A percentile compares a stretch with the other conserved stretches of the same genome.
Conservation (phyloP, 2,888 invertebrate genomes). For the Exephanes ischioxanthus region DNA sequence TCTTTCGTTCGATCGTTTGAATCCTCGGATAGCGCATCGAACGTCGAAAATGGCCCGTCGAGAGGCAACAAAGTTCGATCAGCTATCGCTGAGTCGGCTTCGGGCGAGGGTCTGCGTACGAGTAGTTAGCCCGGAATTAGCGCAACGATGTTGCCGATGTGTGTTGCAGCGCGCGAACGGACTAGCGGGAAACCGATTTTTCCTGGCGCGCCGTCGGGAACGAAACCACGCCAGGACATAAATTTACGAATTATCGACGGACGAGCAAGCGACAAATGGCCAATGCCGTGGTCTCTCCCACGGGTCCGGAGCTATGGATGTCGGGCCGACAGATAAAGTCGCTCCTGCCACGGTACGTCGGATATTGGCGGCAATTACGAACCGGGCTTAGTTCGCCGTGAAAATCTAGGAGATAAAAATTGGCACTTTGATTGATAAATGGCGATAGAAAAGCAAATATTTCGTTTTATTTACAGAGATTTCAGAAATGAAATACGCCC, state of each 20-base stretch:
- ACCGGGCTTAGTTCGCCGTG: slow-evolving; percentile 19
- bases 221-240: slow-evolving; percentile 68
- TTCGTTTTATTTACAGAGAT: not conserved
- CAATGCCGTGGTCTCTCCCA: slow-evolving; percentile 53
- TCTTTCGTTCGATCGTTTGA: slow-evolving; percentile 13
- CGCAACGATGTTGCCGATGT: slow-evolving; percentile 23
- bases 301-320: slow-evolving; percentile 33
- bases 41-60: slow-evolving; percentile 44
- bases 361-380: slow-evolving; percentile 38
- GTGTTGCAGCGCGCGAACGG: not conserved
- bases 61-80: slow-evolving; percentile 49
- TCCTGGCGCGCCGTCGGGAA: slow-evolving; percentile 40
- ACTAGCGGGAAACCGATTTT: slow-evolving; percentile 46
- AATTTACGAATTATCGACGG: slow-evolving; percentile 79
- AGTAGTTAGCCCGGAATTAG: slow-evolving; percentile 44
- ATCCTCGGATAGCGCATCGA: slow-evolving; percentile 48
- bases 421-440: slow-evolving; percentile 14
- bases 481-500: not conserved
- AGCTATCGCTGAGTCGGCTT: slow-evolving; percentile 3
- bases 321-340: slow-evolving; percentile 8
- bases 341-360: not conserved
- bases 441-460: not conserved
- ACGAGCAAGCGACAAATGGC: slow-evolving; percentile 75
- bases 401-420: slow-evolving; percentile 36
- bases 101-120: not conserved